phyloP scores from a whole-genome alignment of 2,113 vertebrate species.

The Cyprinus carpio region DNA sequence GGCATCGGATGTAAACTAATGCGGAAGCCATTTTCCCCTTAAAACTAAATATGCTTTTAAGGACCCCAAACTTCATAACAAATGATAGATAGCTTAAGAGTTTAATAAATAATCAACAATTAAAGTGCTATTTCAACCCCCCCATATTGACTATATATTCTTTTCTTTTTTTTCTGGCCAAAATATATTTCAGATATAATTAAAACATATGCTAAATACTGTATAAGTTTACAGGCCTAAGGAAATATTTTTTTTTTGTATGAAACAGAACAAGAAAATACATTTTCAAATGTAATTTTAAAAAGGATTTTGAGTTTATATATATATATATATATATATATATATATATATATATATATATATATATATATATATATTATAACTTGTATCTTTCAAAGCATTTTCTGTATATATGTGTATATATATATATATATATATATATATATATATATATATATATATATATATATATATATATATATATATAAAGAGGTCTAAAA shows the following conservation, averaged over 20 bases:
- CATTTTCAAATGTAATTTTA: not conserved
- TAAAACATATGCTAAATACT: not conserved
- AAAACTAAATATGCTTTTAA: not conserved
- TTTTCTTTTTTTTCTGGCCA: not conserved
- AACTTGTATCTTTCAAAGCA: too few species aligned
- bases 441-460: too few species aligned
- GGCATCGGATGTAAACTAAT: not conserved
- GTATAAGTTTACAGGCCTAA: not conserved
- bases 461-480: too few species aligned
- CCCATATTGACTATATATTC: not conserved
- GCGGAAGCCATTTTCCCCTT: not conserved
- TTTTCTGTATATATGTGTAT: too few species aligned
- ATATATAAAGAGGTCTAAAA: not conserved
- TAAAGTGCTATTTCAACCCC: slow-evolving; percentile 16
- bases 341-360: too few species aligned
- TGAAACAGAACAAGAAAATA: not conserved
- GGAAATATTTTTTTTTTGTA: not conserved
- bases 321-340: too few species aligned
- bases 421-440: too few species aligned
- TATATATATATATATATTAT: too few species aligned
- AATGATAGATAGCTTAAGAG: not conserved
- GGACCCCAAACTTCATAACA: not conserved
- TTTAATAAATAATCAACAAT: not conserved
- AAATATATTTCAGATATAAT: too few species aligned
- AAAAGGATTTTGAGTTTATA: too few species aligned